phyloP scores from a whole-genome alignment of 2,888 invertebrate species.

The Spilosoma lubricipeda region DNA sequence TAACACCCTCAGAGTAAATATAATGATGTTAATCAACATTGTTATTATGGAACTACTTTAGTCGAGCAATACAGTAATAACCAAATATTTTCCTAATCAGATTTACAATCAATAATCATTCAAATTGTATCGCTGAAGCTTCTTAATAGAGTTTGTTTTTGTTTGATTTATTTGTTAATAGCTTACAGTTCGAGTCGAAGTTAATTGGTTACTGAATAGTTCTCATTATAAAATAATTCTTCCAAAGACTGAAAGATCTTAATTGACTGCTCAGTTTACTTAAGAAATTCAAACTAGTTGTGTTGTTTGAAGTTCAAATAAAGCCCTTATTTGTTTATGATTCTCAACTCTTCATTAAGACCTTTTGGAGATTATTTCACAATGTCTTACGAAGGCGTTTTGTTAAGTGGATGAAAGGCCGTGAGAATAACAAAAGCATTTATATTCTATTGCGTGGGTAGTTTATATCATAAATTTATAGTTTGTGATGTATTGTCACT shows the following conservation, averaged over 20 bases:
- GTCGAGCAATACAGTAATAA: constrained; percentile 29
- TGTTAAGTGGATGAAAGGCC: constrained; percentile 31
- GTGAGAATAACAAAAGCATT: constrained; percentile 41
- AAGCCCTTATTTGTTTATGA: constrained; percentile 51
- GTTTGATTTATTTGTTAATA: constrained; percentile 8
- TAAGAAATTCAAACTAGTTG: constrained; percentile 42
- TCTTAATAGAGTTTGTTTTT: constrained; percentile 19
- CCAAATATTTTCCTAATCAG: constrained; percentile 43
- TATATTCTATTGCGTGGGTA: constrained; percentile 21
- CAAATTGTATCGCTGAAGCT: constrained; percentile 9
- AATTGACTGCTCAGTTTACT: constrained; percentile 49
- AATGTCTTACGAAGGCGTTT: constrained; percentile 32
- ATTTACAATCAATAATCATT: constrained; percentile 18
- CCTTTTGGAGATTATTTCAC: constrained; percentile 38
- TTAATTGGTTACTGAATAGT: constrained; percentile 52
- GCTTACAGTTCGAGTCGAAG: constrained; percentile 29
- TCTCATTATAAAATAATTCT: constrained; percentile 54
- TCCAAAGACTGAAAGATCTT: constrained; percentile 45
- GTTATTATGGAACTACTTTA: constrained; percentile 29
- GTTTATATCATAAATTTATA: constrained; percentile 32
- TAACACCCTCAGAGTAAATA: constrained; percentile 12
- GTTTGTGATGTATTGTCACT: constrained; percentile 29
- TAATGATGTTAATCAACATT: constrained; percentile 14
- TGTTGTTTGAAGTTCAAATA: constrained; percentile 44
- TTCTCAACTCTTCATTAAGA: constrained; percentile 41